These are phyloP conservation scores for Aphelocoma coerulescens DNA, from an alignment of 2,113 vertebrate genomes.

Conservation along the genomic window DNA sequence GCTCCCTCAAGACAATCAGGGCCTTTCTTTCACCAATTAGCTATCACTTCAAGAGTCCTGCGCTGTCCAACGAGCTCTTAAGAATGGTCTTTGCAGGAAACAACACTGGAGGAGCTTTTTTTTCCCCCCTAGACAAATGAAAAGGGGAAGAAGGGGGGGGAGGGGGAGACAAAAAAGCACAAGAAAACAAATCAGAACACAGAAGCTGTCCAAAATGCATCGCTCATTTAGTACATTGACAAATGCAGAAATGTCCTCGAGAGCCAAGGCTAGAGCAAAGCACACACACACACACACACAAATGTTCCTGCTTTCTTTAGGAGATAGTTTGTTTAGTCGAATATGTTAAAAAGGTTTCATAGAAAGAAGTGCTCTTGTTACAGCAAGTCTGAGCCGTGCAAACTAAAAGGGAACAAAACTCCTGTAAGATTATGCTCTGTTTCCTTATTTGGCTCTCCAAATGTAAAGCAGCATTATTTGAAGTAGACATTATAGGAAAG, in stretches of 20 bases:
- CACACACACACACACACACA: not conserved
- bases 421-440: conserved; percentile 10
- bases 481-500: conserved; percentile 40
- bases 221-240: not conserved
- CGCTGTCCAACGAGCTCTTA: conserved; percentile 78
- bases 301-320: not conserved
- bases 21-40: conserved; percentile 88
- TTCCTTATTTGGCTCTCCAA: conserved; percentile 49
- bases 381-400: not conserved
- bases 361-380: conserved; percentile 30
- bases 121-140: conserved; percentile 41
- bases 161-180: not conserved
- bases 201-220: conserved; percentile 57
- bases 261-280: conserved; percentile 5
- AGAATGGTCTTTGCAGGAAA: conserved; percentile 69
- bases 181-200: conserved; percentile 61
- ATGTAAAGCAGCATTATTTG: conserved; percentile 46
- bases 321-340: conserved; percentile 35
- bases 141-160: conserved; percentile 5
- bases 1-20: conserved; percentile 82
- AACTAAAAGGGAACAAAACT: conserved; percentile 5
- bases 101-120: conserved; percentile 50
- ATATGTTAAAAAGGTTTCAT: conserved; percentile 20
- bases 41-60: conserved; percentile 85
- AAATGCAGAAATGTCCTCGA: conserved; percentile 35